Evolutionary conservation across 2,888 invertebrate species (phyloP).

Genomic region (Parnassius orleans): DNA sequence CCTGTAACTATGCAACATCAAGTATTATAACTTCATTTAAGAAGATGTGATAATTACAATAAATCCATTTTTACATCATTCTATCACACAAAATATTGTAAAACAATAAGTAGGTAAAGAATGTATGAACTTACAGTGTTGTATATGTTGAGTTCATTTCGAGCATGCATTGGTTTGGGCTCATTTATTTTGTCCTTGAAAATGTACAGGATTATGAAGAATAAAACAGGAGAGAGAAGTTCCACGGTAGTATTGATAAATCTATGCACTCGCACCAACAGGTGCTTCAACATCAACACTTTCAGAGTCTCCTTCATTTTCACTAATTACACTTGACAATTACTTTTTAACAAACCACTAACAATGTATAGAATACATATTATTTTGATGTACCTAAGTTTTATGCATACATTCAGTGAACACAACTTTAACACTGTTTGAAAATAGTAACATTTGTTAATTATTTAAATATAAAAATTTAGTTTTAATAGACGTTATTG

Average conservation of each 20-base stretch:
- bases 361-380: no score
- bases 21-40: no score
- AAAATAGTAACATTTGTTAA: no score
- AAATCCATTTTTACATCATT: no score
- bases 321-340: conserved; percentile 7
- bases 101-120: background rate
- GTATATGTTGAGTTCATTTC: conserved; percentile 11
- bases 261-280: conserved; percentile 43
- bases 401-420: no score
- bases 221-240: conserved; percentile 39
- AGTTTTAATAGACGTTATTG: no score
- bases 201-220: conserved; percentile 37
- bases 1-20: no score
- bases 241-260: conserved; percentile 47
- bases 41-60: no score
- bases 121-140: conserved; percentile 18
- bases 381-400: no score
- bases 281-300: conserved; percentile 54
- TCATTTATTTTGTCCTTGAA: conserved; percentile 26
- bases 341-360: conserved; percentile 18
- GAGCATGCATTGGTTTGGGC: conserved; percentile 4
- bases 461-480: no score
- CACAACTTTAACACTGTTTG: no score
- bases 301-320: conserved; percentile 38
- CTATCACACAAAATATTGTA: no score